Conservation (phyloP, 2,113 vertebrate species). For the Acrocephalus kingi region DNA sequence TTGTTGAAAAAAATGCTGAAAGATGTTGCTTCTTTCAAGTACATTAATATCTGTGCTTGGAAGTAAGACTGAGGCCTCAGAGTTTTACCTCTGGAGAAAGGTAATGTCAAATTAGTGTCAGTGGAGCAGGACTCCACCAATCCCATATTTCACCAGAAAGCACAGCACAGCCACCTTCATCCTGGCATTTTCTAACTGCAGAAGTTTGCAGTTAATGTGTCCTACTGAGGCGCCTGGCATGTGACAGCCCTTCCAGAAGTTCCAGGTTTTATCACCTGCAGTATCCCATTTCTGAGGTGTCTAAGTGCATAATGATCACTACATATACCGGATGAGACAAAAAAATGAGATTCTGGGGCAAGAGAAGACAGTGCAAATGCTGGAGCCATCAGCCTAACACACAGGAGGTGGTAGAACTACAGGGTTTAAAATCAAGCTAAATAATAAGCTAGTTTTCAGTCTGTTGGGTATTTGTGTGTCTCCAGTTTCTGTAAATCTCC, state of each 20-base stretch:
- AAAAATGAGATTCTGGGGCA: not conserved
- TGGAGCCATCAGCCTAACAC: not conserved
- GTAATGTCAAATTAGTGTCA: not conserved
- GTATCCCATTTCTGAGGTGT: not conserved
- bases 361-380: not conserved
- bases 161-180: not conserved
- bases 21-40: not conserved
- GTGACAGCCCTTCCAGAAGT: not conserved
- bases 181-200: not conserved
- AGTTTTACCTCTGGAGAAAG: not conserved
- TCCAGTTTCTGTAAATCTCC: not conserved
- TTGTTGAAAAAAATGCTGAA: not conserved
- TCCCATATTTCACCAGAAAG: not conserved
- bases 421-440: not conserved
- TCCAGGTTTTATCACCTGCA: not conserved
- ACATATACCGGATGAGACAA: not conserved
- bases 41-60: not conserved
- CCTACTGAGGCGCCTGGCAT: fast-evolving
- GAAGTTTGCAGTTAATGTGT: not conserved
- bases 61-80: not conserved
- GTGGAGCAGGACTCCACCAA: not conserved
- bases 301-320: not conserved
- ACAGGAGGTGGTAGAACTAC: not conserved
- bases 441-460: not conserved
- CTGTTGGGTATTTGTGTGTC: not conserved